Percentiles rank a stretch among this genome's conserved stretches.
Evolutionary conservation across 2,888 invertebrate genomes (phyloP).

Genomic region (Aspidiotus destructor): DNA sequence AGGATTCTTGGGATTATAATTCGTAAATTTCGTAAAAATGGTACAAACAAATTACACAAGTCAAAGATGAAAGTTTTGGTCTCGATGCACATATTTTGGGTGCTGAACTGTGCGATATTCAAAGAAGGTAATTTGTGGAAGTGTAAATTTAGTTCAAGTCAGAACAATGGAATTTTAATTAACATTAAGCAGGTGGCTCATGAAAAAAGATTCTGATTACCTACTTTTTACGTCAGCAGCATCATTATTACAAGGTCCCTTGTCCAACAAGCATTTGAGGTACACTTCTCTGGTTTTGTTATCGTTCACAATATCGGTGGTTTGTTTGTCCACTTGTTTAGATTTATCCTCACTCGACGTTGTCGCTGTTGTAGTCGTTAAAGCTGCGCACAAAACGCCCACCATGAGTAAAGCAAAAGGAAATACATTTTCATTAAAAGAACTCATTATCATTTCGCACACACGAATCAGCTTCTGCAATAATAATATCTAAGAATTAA

Average conservation of each 20-base stretch:
- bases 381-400: conserved; percentile 13
- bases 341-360: conserved; percentile 25
- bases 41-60: no score
- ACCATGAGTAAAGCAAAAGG: conserved; percentile 18
- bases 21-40: no score
- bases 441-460: conserved; percentile 11
- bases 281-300: conserved; percentile 45
- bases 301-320: conserved; percentile 46
- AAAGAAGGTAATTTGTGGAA: no score
- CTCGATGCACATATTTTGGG: no score
- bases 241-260: conserved; percentile 35
- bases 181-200: neutral
- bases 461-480: neutral
- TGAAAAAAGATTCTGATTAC: conserved; percentile 14
- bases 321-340: conserved; percentile 41
- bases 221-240: conserved; percentile 35
- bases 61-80: no score
- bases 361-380: conserved; percentile 7
- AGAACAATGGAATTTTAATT: no score
- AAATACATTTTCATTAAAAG: neutral
- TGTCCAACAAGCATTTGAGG: conserved; percentile 35
- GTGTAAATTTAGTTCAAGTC: no score
- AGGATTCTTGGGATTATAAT: no score
- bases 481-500: neutral
- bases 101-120: no score